Evolutionary conservation across 2,113 vertebrate genomes (phyloP).

Genomic region (Alethe diademata): DNA sequence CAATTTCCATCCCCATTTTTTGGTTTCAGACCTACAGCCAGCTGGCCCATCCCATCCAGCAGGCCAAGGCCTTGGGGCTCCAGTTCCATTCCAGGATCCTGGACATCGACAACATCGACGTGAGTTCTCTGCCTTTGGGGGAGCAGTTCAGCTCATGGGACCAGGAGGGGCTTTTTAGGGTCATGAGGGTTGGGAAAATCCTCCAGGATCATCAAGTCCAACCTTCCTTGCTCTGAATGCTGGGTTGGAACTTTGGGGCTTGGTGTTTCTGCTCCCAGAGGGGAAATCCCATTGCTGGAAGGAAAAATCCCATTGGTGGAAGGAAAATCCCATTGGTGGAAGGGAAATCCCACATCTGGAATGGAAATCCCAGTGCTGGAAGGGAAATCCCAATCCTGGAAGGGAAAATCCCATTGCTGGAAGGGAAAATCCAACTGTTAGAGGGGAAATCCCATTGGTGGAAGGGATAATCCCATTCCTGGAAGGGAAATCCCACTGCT

Average conservation of each 20-base stretch:
- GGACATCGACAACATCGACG: constrained; percentile 92
- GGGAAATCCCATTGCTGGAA: background rate
- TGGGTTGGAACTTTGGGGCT: background rate
- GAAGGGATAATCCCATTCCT: background rate
- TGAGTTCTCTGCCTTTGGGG: constrained; percentile 62
- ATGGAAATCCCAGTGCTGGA: background rate
- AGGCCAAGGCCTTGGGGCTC: constrained; percentile 88
- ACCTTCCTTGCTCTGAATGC: background rate
- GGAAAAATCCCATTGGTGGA: background rate
- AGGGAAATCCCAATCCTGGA: background rate
- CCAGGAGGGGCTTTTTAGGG: background rate
- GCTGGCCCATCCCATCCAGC: constrained; percentile 91
- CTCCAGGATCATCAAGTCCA: rapidly evolving
- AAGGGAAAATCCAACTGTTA: background rate
- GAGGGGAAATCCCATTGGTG: background rate
- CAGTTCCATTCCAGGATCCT: constrained; percentile 92
- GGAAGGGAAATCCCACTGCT: no score
- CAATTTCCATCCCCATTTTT: background rate
- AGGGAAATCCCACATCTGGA: rapidly evolving
- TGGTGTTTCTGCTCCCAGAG: background rate
- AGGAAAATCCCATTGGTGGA: background rate
- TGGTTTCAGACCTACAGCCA: constrained; percentile 90
- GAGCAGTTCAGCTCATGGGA: rapidly evolving
- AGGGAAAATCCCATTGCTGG: background rate
- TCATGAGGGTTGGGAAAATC: rapidly evolving